These are phyloP conservation scores for Tetramorium bicarinatum DNA, from an alignment of 2,888 invertebrate genomes.

Conservation along the genomic window DNA sequence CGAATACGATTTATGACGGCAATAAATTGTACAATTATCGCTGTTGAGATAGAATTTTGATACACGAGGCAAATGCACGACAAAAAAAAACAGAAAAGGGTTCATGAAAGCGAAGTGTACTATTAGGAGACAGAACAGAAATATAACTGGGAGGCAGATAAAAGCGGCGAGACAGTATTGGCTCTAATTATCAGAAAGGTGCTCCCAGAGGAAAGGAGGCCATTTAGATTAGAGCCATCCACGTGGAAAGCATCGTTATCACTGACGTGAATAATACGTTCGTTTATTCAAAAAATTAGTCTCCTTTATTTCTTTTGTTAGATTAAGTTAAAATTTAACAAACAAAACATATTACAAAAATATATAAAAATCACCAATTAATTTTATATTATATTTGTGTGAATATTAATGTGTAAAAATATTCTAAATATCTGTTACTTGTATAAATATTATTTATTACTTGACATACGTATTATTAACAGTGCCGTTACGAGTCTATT, in stretches of 20 bases:
- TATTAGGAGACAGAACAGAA: slow-evolving; percentile 33
- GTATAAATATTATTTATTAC: background rate
- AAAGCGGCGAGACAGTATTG: slow-evolving; percentile 66
- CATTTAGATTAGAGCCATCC: slow-evolving; percentile 40
- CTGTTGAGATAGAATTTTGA: slow-evolving; percentile 50
- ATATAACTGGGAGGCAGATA: slow-evolving; percentile 63
- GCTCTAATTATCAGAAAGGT: slow-evolving; percentile 73
- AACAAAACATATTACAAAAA: background rate
- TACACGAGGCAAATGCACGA: slow-evolving; percentile 18
- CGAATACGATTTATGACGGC: slow-evolving; percentile 60
- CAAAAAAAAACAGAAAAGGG: slow-evolving; percentile 24
- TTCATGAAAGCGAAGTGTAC: slow-evolving; percentile 1
- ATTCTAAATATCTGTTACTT: background rate
- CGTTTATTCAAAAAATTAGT: slow-evolving; percentile 26
- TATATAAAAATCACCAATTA: background rate
- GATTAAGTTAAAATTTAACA: background rate
- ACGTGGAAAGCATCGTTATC: slow-evolving; percentile 26
- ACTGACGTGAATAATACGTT: slow-evolving; percentile 16
- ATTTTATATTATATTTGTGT: background rate
- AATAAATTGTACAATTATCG: slow-evolving; percentile 76
- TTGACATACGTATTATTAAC: background rate
- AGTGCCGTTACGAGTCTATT: background rate
- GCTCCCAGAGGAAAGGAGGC: slow-evolving; percentile 41
- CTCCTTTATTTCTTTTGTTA: background rate
- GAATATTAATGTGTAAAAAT: no score